Evolutionary conservation across 1,140 invertebrate species (phyloP).

Genomic region (Babylonia areolata): DNA sequence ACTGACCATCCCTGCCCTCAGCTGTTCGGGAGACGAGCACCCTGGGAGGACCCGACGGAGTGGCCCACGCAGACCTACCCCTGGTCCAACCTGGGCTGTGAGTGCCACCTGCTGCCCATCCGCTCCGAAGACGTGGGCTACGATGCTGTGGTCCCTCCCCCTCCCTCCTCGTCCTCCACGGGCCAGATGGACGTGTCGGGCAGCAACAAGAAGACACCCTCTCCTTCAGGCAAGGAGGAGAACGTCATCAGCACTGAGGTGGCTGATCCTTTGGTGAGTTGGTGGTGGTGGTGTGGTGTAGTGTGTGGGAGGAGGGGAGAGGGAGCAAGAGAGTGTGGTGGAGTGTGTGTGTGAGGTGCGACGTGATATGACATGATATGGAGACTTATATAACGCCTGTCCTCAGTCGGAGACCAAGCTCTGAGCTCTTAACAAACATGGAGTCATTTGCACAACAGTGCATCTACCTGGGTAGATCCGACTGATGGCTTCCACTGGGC

Average conservation of each 20-base stretch:
- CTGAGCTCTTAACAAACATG: too few relatives aligned
- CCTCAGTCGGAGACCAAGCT: too few relatives aligned
- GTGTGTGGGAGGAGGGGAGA: not conserved
- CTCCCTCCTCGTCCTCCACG: slow-evolving; percentile 38
- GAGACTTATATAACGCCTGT: too few relatives aligned
- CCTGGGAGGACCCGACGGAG: slow-evolving; percentile 91
- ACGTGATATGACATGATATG: too few relatives aligned
- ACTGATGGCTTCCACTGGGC: too few relatives aligned
- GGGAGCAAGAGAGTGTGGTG: not conserved
- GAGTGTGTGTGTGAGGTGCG: not conserved
- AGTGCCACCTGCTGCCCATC: slow-evolving; percentile 77
- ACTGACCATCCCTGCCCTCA: slow-evolving; percentile 53
- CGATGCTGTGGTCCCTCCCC: slow-evolving; percentile 75
- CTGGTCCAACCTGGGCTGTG: slow-evolving; percentile 80
- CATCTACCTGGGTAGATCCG: too few relatives aligned
- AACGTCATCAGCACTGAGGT: slow-evolving; percentile 68
- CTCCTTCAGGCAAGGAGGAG: slow-evolving; percentile 56
- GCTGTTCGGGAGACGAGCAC: slow-evolving; percentile 79
- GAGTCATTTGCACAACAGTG: too few relatives aligned
- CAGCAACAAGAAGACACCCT: slow-evolving; percentile 65
- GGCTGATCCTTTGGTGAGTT: slow-evolving; percentile 15
- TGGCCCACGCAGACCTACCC: slow-evolving; percentile 94
- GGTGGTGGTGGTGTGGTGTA: not conserved
- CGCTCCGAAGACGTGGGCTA: slow-evolving; percentile 86
- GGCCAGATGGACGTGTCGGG: slow-evolving; percentile 53